Percentiles rank a stretch among this genome's conserved stretches.
phyloP scores from a whole-genome alignment of 1,140 invertebrate species.

The Papilio aristodemus region DNA sequence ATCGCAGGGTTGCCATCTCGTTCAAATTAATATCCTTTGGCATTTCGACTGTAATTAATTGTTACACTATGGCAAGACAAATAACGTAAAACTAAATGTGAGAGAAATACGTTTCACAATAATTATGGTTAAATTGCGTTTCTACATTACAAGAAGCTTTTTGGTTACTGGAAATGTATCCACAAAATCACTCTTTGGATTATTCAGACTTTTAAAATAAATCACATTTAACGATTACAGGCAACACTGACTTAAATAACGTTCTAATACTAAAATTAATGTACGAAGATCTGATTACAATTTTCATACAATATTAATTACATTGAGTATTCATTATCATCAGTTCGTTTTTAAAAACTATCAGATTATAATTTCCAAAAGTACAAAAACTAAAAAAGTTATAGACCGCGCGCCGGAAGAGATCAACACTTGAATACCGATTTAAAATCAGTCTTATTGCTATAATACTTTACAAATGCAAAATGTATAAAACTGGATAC shows the following conservation, averaged over 20 bases:
- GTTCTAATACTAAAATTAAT: constrained; percentile 38
- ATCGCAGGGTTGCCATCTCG: neutral
- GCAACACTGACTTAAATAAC: constrained; percentile 39
- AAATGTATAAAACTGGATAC: constrained; percentile 26
- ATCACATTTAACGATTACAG: constrained; percentile 50
- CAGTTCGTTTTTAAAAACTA: constrained; percentile 13
- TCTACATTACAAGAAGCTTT: constrained; percentile 36
- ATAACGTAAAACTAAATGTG: constrained; percentile 18
- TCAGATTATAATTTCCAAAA: constrained; percentile 18
- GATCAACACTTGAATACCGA: constrained; percentile 41
- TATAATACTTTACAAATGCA: constrained; percentile 31
- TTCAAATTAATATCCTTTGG: constrained; percentile 27
- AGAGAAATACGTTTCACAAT: constrained; percentile 12
- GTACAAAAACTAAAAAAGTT: constrained; percentile 39
- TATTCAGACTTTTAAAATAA: constrained; percentile 70
- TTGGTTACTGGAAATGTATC: constrained; percentile 44
- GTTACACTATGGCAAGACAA: constrained; percentile 25
- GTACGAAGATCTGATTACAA: neutral
- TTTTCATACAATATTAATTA: constrained; percentile 23
- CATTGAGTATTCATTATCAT: constrained; percentile 29
- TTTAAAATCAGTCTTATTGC: constrained; percentile 46
- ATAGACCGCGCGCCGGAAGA: constrained; percentile 35
- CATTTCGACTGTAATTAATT: constrained; percentile 8
- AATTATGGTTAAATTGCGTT: constrained; percentile 38
- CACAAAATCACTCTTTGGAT: constrained; percentile 70